Evolutionary conservation across 2,113 vertebrate species (phyloP).

Genomic region (Oenanthe melanoleuca): DNA sequence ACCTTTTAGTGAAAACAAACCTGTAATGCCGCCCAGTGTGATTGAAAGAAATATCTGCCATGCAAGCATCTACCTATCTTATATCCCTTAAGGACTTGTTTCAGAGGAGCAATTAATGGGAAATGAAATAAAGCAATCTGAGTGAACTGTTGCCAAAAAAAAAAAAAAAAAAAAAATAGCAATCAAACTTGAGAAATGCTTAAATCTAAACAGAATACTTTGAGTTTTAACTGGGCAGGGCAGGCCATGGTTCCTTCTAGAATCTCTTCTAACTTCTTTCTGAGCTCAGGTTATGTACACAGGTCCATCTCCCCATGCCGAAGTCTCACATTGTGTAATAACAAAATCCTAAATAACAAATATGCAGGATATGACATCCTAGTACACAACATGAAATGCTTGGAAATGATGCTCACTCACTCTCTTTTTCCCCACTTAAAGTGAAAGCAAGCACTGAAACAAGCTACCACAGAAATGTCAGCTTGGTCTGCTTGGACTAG

Average conservation of each 20-base stretch:
- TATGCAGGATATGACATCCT: background rate
- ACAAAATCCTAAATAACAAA: background rate
- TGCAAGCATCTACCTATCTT: background rate
- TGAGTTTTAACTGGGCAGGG: background rate
- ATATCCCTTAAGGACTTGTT: background rate
- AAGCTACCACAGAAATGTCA: background rate
- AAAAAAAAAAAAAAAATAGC: background rate
- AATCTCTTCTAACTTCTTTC: background rate
- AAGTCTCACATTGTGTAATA: background rate
- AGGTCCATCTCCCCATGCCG: background rate
- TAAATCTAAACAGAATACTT: background rate
- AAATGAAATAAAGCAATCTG: background rate
- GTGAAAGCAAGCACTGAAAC: background rate
- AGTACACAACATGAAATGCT: background rate
- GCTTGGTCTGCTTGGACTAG: background rate
- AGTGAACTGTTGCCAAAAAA: background rate
- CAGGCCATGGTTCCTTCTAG: background rate
- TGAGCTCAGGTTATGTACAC: background rate
- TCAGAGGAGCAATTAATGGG: background rate
- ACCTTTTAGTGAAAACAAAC: slow-evolving; percentile 33
- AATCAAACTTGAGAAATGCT: background rate
- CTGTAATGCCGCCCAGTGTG: slow-evolving; percentile 22
- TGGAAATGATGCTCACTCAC: background rate
- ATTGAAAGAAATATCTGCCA: background rate
- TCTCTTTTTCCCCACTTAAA: background rate